Conservation (phyloP, 2,797 vertebrate species). For the Alectoris magna region DNA sequence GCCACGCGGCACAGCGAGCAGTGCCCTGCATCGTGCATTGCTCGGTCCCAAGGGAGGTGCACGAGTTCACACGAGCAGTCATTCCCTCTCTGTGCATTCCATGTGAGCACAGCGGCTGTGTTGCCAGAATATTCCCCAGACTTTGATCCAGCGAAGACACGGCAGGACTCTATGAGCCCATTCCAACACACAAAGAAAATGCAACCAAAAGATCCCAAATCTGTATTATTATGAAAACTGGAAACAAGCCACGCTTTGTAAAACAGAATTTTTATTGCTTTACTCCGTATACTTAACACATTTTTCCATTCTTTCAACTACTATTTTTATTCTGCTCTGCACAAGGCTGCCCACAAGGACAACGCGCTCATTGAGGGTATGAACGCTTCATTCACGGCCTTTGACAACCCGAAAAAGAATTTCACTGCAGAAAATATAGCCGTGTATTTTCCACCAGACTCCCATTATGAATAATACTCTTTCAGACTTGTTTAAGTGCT, state of each 20-base stretch:
- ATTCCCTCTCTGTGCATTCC: not conserved
- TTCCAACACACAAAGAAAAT: not conserved
- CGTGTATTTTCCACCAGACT: not conserved
- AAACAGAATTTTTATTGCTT: not conserved
- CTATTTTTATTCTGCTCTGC: conserved; percentile 62
- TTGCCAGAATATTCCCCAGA: not conserved
- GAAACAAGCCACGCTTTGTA: not conserved
- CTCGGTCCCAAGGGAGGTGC: not conserved
- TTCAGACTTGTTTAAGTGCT: conserved; percentile 23
- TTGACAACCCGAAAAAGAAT: conserved; percentile 6
- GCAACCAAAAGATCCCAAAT: not conserved
- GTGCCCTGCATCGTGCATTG: rapidly evolving
- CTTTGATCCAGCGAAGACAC: not conserved
- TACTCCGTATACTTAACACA: not conserved
- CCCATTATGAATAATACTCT: conserved; percentile 14
- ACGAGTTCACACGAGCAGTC: not conserved
- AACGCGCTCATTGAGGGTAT: conserved; percentile 27
- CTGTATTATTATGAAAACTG: not conserved
- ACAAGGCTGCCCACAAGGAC: conserved; percentile 36
- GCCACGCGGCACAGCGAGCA: rapidly evolving
- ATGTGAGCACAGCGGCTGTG: not conserved
- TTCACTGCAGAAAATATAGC: not conserved
- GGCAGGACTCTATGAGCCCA: not conserved
- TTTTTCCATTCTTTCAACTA: conserved; percentile 33
- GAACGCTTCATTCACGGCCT: conserved; percentile 64